These are phyloP conservation scores for Panorpa germanica DNA, from an alignment of 2,888 invertebrate genomes.

Conservation along the genomic window DNA sequence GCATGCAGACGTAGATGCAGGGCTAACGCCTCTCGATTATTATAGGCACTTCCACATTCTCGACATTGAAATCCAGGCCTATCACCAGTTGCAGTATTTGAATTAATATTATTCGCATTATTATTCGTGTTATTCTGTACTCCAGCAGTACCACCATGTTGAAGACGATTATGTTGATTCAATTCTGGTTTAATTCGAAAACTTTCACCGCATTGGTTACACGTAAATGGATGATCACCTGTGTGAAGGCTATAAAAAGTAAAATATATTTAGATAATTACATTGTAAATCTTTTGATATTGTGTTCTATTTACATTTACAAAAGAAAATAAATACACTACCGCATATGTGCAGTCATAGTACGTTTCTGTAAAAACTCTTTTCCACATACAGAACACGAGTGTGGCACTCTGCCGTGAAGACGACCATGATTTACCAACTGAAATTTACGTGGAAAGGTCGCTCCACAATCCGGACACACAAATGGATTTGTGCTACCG, in stretches of 20 bases:
- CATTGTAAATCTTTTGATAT: not conserved
- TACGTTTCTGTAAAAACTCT: conserved; percentile 70
- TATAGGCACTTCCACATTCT: conserved; percentile 43
- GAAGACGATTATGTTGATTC: conserved; percentile 42
- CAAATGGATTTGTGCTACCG: conserved; percentile 90
- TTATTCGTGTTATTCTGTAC: no score
- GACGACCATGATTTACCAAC: conserved; percentile 63
- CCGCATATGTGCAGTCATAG: conserved; percentile 66
- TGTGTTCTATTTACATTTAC: not conserved
- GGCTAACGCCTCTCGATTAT: conserved; percentile 55
- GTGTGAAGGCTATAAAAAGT: conserved; percentile 38
- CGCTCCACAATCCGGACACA: conserved; percentile 76
- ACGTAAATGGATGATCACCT: conserved; percentile 53
- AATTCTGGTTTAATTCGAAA: conserved; percentile 52
- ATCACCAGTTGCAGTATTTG: conserved; percentile 20
- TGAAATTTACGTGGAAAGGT: conserved; percentile 75
- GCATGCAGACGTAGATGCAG: conserved; percentile 63
- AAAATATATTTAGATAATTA: conserved; percentile 6
- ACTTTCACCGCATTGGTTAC: conserved; percentile 57
- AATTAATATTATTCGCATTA: conserved; percentile 18
- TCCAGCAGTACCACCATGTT: conserved; percentile 29
- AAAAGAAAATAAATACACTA: conserved; percentile 17
- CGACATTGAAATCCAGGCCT: conserved; percentile 14
- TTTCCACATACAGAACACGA: conserved; percentile 68
- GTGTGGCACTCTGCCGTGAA: conserved; percentile 65